Evolutionary conservation across 64 coral and sea anemone species (phyloP), one percentile per base, ranked within the genome.

Genomic region (Orbicella faveolata): DNA sequence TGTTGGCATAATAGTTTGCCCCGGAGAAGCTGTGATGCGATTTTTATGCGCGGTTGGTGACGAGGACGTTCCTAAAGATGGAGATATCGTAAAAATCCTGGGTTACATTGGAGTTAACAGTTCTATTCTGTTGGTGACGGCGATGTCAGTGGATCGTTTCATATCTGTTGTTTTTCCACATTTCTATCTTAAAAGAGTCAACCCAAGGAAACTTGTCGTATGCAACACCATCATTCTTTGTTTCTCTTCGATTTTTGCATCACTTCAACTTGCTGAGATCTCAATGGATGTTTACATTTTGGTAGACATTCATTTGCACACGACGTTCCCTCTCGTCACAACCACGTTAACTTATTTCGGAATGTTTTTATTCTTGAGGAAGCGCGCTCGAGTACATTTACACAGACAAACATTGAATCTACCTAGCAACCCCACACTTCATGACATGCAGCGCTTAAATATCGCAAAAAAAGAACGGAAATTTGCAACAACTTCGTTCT

Each of bases 221-320:
- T 36, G 10, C 16, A 83, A 37, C 34, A 20, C 61, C 6, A 16
- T n/a, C 17, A 65, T 83, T 36, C 9, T 37, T 39, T 19, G 36
- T 63, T 81, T 81, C 26, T 81, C 79, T 14, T n/a, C 57, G 12
- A 81, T 81, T 23, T 81, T 81, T 63, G 54, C 79, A 11, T n/a
- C 17, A 19, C 54, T 81, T 9, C n/a, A 81, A 35, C 30, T 81
- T 14, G 17, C 79, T 16, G 26, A n/a, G 15, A 63, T 81, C 25
- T 81, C 79, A 81, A 18, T 81, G 0, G 15, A 63, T 81, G 59
- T 64, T 9, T 81, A 65, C 59, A 12, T n/a, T 16, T 9, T 4
- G 0, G 63, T 81, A 63, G 79, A 81, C 30, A 20, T 61, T 1
- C 79, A 81, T 36, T 64, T 81, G 17, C 55, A 81, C 59, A 63